These are phyloP conservation scores for Athetis lepigone DNA, from an alignment of 2,888 invertebrate genomes.

Conservation along the genomic window DNA sequence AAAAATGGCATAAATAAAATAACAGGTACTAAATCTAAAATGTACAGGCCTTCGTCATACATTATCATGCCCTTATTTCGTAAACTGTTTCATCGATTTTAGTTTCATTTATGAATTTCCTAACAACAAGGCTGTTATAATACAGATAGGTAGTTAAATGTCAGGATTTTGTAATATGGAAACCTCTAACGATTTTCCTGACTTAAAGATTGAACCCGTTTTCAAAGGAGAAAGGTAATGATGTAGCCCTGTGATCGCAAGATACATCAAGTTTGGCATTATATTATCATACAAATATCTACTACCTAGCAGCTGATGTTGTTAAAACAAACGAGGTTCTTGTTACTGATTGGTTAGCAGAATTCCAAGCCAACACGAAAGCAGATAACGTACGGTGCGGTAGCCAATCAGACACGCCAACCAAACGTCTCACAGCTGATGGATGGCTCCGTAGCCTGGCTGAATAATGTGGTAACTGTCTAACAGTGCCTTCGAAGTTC, in stretches of 20 bases:
- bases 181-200: not conserved
- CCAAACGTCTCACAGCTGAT: slow-evolving; percentile 40
- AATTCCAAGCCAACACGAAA: slow-evolving; percentile 34
- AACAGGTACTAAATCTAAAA: too few relatives aligned
- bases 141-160: too few relatives aligned
- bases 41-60: too few relatives aligned
- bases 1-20: too few relatives aligned
- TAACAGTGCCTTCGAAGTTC: slow-evolving; percentile 1
- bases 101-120: too few relatives aligned
- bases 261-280: slow-evolving; percentile 11
- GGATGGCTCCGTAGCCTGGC: slow-evolving; percentile 46
- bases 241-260: not conserved
- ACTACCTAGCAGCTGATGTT: slow-evolving; percentile 1
- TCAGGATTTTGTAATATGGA: not conserved
- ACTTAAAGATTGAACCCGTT: not conserved
- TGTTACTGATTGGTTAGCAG: slow-evolving; percentile 37
- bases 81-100: too few relatives aligned
- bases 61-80: too few relatives aligned
- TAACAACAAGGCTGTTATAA: too few relatives aligned
- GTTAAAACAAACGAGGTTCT: slow-evolving; percentile 46
- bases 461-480: slow-evolving; percentile 50
- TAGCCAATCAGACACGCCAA: slow-evolving; percentile 54
- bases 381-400: slow-evolving; percentile 45
- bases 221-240: slow-evolving; percentile 8
- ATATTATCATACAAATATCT: slow-evolving; percentile 18